A percentile compares a stretch with the other conserved stretches of the same genome.
Evolutionary conservation across 2,797 vertebrate species (phyloP).

Genomic region (Adrianichthys oophorus): DNA sequence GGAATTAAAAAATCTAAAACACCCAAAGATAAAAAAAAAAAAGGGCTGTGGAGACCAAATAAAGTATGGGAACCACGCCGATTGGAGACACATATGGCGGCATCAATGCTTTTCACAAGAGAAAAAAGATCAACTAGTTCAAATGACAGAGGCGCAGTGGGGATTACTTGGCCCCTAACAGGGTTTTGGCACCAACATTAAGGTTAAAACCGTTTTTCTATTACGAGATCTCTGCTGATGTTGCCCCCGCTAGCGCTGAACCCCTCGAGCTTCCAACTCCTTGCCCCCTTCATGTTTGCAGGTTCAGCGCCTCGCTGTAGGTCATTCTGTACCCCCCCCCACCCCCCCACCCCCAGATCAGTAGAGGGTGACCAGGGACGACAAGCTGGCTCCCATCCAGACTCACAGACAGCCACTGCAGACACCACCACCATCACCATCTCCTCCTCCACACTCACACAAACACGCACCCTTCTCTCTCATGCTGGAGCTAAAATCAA

Average conservation of each 20-base stretch:
- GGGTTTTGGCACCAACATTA: slow-evolving; percentile 84
- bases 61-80: slow-evolving; percentile 8
- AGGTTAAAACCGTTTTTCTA: slow-evolving; percentile 86
- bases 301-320: slow-evolving; percentile 79
- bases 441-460: slow-evolving; percentile 3
- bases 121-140: slow-evolving; percentile 54
- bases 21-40: background rate
- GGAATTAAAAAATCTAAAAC: background rate
- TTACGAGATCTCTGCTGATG: slow-evolving; percentile 80
- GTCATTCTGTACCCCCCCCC: slow-evolving; percentile 58
- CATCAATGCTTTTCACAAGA: slow-evolving; percentile 32
- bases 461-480: slow-evolving; percentile 21
- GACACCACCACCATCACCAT: slow-evolving; percentile 32
- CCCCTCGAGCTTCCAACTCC: slow-evolving; percentile 66
- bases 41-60: background rate
- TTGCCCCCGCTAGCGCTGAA: slow-evolving; percentile 57
- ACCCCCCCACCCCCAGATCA: slow-evolving; percentile 67
- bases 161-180: slow-evolving; percentile 82
- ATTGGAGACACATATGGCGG: slow-evolving; percentile 26
- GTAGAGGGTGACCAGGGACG: slow-evolving; percentile 75
- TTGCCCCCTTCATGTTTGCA: slow-evolving; percentile 79
- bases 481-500: slow-evolving; percentile 79
- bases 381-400: slow-evolving; percentile 64
- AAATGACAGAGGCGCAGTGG: slow-evolving; percentile 74
- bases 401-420: slow-evolving; percentile 49